Conservation (phyloP, 2,888 invertebrate species). For the Acanthosoma haemorrhoidale region DNA sequence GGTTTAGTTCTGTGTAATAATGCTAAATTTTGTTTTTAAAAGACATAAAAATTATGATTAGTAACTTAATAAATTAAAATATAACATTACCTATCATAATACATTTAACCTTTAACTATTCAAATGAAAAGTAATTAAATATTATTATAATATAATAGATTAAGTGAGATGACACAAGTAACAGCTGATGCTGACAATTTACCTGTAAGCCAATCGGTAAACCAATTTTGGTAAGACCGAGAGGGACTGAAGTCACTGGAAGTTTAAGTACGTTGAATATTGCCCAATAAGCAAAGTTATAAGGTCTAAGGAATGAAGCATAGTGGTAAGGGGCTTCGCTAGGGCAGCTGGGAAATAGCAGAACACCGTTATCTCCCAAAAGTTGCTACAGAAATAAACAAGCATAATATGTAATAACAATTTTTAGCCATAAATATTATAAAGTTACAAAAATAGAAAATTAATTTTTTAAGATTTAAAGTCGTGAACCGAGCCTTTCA, state of each 20-base stretch:
- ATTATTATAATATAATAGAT: not conserved
- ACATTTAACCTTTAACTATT: no score
- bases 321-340: slow-evolving; percentile 76
- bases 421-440: no score
- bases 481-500: no score
- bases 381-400: slow-evolving; percentile 54
- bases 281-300: slow-evolving; percentile 79
- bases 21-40: no score
- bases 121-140: not conserved
- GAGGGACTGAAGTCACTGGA: slow-evolving; percentile 78
- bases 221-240: slow-evolving; percentile 65
- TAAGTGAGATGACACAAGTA: not conserved
- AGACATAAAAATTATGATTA: no score
- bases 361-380: slow-evolving; percentile 70
- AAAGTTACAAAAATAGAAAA: no score
- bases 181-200: slow-evolving; percentile 25
- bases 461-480: no score
- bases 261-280: slow-evolving; percentile 78
- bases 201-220: slow-evolving; percentile 74
- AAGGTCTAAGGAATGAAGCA: slow-evolving; percentile 67
- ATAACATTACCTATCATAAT: no score
- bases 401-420: no score
- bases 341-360: slow-evolving; percentile 78
- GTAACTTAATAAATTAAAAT: no score
- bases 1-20: no score